Evolutionary conservation across 2,888 invertebrate genomes (phyloP), one percentile per base, ranked within the genome.

Genomic region (Eurois occulta): DNA sequence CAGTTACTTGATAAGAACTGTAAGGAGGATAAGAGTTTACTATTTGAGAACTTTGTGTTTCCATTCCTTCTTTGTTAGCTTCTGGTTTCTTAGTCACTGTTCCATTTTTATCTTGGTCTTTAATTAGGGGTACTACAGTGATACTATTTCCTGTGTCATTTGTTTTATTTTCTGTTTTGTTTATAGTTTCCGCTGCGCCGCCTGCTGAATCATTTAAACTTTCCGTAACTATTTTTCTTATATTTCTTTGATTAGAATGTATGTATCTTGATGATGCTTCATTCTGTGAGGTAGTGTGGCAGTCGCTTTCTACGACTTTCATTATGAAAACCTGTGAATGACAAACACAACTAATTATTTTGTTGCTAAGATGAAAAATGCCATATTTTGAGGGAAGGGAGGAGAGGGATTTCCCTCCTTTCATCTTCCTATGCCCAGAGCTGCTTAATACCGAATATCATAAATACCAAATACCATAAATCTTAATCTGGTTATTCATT

Each of bases 1-100:
- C 96, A 41, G 93, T 93, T 0, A 96, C 94, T 91, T 95, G 90
- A 55, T 96, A 96, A 3, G 86, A 32, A 65, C 38, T 58, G 16
- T 80, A 72, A 10, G 70, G 75, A 70, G 79, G 76, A 32, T 72
- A 76, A 10, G 85, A 87, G 16, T 60, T 13, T 2, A 73, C 55
- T 24, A 52, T 21, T 48, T 76, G 73, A 21, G 86, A 84, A 71
- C 64, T 81, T 62, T 75, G 64, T 62, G 70, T 43, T 32, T 66
- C 32, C 10, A 86, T 68, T 28, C 18, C 65, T 69, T 86, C 86
- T 62, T 73, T 76, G n/a, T 85, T 48, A 43, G 13, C 3, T 0
- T 32, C 24, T 5, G 75, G 80, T 69, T 70, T 64, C 7, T 62
- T 58, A 10, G 43, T 80, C 11, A n/a, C 35, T 55, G 77, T 77